Evolutionary conservation across 1,140 invertebrate genomes (phyloP).

Genomic region (Drosophila ironensis): DNA sequence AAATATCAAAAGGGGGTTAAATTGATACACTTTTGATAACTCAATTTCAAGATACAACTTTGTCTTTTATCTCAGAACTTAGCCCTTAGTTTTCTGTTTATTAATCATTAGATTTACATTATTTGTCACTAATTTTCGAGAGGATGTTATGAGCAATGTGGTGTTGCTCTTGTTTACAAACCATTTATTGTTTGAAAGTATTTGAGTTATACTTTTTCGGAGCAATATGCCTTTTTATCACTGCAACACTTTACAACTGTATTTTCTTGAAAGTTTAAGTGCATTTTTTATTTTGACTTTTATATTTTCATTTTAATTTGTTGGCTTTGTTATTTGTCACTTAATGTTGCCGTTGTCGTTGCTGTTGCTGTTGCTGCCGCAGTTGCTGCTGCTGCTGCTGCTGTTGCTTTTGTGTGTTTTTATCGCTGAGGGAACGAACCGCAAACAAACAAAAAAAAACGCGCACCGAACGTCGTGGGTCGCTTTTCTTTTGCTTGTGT

Average conservation of each 20-base stretch:
- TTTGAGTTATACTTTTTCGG: neutral
- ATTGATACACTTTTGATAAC: too few species aligned
- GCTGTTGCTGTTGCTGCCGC: conserved; percentile 17
- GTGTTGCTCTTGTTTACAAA: neutral
- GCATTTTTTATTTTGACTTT: conserved; percentile 3
- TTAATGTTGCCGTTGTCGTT: conserved; percentile 22
- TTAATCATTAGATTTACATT: neutral
- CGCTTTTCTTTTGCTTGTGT: conserved; percentile 66
- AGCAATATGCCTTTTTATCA: neutral
- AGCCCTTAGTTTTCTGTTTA: too few species aligned
- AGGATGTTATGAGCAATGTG: neutral
- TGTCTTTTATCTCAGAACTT: neutral
- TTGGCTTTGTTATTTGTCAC: conserved; percentile 8
- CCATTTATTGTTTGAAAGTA: neutral
- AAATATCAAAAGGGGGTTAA: too few species aligned
- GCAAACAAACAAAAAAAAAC: conserved; percentile 44
- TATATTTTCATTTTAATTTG: conserved; percentile 3
- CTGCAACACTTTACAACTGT: neutral
- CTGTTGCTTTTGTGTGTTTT: conserved; percentile 37
- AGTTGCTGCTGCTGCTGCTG: conserved; percentile 17
- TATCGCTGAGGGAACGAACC: conserved; percentile 42
- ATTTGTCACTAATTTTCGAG: neutral
- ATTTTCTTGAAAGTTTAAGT: conserved; percentile 17
- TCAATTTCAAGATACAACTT: neutral
- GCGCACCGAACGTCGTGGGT: conserved; percentile 7